Evolutionary conservation across 1,140 invertebrate species (phyloP), one percentile per base, ranked within the genome.

Genomic region (Dufourea novaeangliae): DNA sequence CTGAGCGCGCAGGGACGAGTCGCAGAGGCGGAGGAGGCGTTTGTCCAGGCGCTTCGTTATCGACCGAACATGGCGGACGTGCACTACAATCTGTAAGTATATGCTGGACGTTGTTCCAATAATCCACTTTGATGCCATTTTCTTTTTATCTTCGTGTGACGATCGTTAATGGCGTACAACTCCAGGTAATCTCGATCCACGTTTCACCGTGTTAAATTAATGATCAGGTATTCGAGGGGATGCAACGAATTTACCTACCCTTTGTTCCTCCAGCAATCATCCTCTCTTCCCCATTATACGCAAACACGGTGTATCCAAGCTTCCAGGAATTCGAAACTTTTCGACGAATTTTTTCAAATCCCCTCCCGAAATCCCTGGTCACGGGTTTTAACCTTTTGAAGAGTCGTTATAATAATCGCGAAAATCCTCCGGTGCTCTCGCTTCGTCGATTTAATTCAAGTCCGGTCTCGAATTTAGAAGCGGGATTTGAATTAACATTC

Each of bases 71-170:
- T 98, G 97, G 98, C 98, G 71, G 98, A 99, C 90, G 97, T 98
- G 61, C 97, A 98, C 94, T 98, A 98, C 91, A 99, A 98, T 93
- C 93, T 99, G 98, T 99, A 94, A 98, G 98, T 98, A 93, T 98
- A 93, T 61, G 14, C 50, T 59, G 52, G 57, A 71, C 56, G 22
- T 46, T 63, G 56, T 67, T 34, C 72, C 66, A 64, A 80, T 77
- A 77, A 77, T 80, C 73, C 73, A 80, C 39, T 80, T 77, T 61
- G 34, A 52, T 29, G 25, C 32, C 10, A 5, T 7, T 4, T 10
- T 20, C 61, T 34, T 61, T 29, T 44, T 6, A 8, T 8, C 20
- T 5, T 17, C n/a, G 17, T 27, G 0, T n/a, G 39, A 22, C 14
- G 34, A 20, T 27, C n/a, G 64, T 32, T 76, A 76, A 76, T 68